Base-by-base conservation (phyloP, 2,113 vertebrate species). In the Pituophis catenifer region DNA sequence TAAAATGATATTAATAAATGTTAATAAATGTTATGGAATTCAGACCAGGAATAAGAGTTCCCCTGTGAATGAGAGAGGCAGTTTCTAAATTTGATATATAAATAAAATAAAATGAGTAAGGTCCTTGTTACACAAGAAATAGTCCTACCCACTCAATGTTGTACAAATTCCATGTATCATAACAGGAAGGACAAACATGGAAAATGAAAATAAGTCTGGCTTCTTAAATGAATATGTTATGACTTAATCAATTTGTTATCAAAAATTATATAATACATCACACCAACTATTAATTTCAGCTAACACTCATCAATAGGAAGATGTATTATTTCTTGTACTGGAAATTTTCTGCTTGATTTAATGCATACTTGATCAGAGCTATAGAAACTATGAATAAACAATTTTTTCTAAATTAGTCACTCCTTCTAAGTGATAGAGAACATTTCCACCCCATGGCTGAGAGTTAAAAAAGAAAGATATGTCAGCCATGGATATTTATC, bases 1-100 rank as follows among this genome's bases (percentile, higher is more conserved):
- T 2, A 23, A 48, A 50, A 38, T 48, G n/a, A 59, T 26, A 88
- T 90, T 94, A 92, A 58, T 58, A 93, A 89, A 89, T 90, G 50
- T 90, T 94, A 92, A 58, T 58, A 93, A 90, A 90, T 90, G 52
- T 95, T 52, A 95, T 94, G 94, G 62, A 94, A 92, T 21, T 24
- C 89, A 93, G 75, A 12, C 93, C 94, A 86, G 88, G 1, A 33
- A 70, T 70, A 70, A 17, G 12, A 33, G 65, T 33, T 33, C 5
- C 3, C 13, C 13, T 33, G 13, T 15, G 65, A 70, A n/a, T n/a
- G 65, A 70, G 65, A 70, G 29, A 70, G 12, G 1, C 5, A 70
- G 29, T 70, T 70, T 70, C 65, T 33, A 70, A 70, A 70, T 70
- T 33, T 70, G 13, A 70, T 70, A 33, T 33, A 70, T 70, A 17